These are phyloP conservation scores for Myotis vivesi DNA, from an alignment of 2,797 vertebrate species.

Conservation along the genomic window DNA sequence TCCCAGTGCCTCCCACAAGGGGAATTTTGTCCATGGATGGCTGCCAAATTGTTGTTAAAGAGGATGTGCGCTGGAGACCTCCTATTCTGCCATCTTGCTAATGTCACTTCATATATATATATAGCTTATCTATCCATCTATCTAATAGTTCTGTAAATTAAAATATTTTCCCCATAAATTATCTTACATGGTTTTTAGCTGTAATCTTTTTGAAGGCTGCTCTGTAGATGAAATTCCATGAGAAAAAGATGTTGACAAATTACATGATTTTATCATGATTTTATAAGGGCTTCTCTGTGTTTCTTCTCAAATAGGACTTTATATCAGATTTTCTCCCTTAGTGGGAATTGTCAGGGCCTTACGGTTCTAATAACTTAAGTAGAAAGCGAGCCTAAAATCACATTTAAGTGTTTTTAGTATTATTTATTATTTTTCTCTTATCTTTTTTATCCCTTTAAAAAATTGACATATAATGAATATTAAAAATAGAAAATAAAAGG, in stretches of 20 bases:
- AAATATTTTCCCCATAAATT: background rate
- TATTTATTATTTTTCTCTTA: conserved; percentile 36
- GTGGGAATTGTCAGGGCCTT: background rate
- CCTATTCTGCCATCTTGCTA: background rate
- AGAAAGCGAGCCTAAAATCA: background rate
- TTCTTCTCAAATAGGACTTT: conserved; percentile 5
- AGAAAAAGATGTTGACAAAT: background rate
- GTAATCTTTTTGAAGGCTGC: background rate
- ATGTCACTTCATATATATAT: background rate
- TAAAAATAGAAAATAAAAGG: conserved; percentile 15
- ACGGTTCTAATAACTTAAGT: background rate
- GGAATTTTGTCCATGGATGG: background rate
- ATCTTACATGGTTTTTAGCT: background rate
- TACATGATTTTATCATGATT: background rate
- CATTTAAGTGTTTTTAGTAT: background rate
- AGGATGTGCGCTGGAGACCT: background rate
- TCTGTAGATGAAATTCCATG: background rate
- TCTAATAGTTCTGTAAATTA: background rate
- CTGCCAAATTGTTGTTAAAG: background rate
- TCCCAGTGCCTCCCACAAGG: background rate
- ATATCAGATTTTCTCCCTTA: background rate
- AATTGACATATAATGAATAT: background rate
- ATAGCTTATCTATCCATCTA: background rate
- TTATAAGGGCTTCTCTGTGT: background rate
- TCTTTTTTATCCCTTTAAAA: background rate